A percentile compares a stretch with the other conserved stretches of the same genome.
Evolutionary conservation across 1,140 invertebrate species (phyloP).

Genomic region (Patella vulgata): DNA sequence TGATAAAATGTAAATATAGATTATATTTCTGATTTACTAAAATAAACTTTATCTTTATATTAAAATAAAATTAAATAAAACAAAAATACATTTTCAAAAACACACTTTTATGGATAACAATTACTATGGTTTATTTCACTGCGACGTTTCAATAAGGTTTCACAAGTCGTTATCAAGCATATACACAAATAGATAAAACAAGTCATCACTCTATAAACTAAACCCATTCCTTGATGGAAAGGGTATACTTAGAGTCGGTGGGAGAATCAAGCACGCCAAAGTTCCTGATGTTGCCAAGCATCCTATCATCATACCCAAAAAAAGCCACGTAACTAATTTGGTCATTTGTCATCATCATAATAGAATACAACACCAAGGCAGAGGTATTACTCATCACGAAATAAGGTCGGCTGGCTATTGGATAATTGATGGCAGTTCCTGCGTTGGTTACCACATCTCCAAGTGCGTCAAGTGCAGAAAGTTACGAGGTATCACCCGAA

Average conservation of each 20-base stretch:
- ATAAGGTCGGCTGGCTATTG: slow-evolving; percentile 26
- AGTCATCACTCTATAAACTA: slow-evolving; percentile 9
- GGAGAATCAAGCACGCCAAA: slow-evolving; percentile 17
- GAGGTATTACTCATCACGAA: slow-evolving; percentile 24
- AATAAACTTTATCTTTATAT: too few species aligned
- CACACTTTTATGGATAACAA: too few species aligned
- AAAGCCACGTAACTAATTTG: slow-evolving; percentile 14
- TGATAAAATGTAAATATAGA: too few species aligned
- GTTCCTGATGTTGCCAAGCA: not conserved
- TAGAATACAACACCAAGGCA: too few species aligned
- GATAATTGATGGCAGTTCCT: slow-evolving; percentile 23
- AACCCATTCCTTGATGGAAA: slow-evolving; percentile 22
- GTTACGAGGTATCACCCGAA: slow-evolving; percentile 10
- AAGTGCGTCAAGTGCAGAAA: slow-evolving; percentile 29
- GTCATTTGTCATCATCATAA: slow-evolving; percentile 25
- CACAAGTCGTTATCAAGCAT: too few species aligned
- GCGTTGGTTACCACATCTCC: slow-evolving; percentile 12
- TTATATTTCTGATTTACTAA: too few species aligned
- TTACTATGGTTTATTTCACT: too few species aligned
- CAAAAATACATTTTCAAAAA: too few species aligned
- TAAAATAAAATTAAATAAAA: too few species aligned
- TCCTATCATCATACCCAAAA: slow-evolving; percentile 22
- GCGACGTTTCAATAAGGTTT: too few species aligned
- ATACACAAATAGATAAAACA: too few species aligned
- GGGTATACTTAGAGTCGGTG: slow-evolving; percentile 20